Evolutionary conservation across 2,797 vertebrate genomes (phyloP), one percentile per base, ranked within the genome.

Genomic region (Cossypha niveicapilla): DNA sequence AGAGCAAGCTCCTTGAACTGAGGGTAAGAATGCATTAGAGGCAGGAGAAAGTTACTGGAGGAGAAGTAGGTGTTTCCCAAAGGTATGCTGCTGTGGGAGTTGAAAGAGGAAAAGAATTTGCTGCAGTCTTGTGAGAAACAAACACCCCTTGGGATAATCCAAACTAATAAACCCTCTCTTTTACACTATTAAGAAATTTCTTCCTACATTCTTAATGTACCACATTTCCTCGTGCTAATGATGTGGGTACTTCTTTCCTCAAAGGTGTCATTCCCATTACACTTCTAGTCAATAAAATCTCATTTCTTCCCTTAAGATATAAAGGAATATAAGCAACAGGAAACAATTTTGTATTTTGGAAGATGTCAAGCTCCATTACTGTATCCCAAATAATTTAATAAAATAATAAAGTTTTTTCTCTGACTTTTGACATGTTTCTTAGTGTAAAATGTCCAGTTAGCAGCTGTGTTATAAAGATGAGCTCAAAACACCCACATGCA

Each of bases 101-200:
- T 90, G 83, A 72, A 86, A 90, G 66, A 78, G 22, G 58, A 88
- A 84, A 88, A 84, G 54, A 86, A 95, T 92, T 94, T 94, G 66
- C 50, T 94, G 73, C 25, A 58, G 54, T 75, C 83, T 92, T 86
- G 68, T 84, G 79, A 90, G 88, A 83, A 91, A 57, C 8, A 72
- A 74, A 37, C 88, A 66, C 44, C 74, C 25, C 23, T 86, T 81
- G 83, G 86, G 70, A 88, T 88, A 90, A 94, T 93, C 77, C 88
- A 88, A 65, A 88, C 58, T 63, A 60, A 76, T 66, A 91, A 95
- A 89, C 48, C 34, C n/a, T 73, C 22, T 78, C 47, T 90, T 94
- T 78, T 65, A 67, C 53, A 25, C 58, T 61, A 34, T 34, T 61
- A 75, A 81, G 62, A 84, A 81, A 68, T 84, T 42, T 94, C 70